phyloP scores from a whole-genome alignment of 1,140 invertebrate species.

The Pogonus chalceus region DNA sequence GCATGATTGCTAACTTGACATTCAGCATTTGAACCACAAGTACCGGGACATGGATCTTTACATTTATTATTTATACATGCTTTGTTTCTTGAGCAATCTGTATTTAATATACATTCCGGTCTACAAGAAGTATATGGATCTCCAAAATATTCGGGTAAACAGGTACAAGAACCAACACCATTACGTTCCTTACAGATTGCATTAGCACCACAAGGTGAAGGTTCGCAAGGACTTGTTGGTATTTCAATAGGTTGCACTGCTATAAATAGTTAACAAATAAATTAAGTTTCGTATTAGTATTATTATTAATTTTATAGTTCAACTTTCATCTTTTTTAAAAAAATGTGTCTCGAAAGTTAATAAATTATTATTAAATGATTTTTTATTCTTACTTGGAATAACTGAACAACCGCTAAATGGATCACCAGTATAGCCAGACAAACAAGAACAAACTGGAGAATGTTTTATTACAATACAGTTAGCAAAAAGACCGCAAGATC shows the following conservation, averaged over 20 bases:
- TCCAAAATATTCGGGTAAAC: conserved; percentile 59
- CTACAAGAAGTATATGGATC: conserved; percentile 59
- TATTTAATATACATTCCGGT: conserved; percentile 59
- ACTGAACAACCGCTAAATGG: conserved; percentile 55
- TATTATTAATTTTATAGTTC: too few species aligned
- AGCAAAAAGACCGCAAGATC: conserved; percentile 62
- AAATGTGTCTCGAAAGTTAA: too few species aligned
- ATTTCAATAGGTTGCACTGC: conserved; percentile 20
- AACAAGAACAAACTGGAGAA: conserved; percentile 63
- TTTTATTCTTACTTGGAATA: conserved; percentile 14
- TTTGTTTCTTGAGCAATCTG: conserved; percentile 54
- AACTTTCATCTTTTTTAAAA: too few species aligned
- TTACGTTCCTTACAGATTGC: conserved; percentile 55
- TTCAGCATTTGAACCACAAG: conserved; percentile 64
- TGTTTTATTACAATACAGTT: conserved; percentile 62
- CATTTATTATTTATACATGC: conserved; percentile 60
- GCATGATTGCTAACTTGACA: conserved; percentile 70
- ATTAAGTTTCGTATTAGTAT: neutral
- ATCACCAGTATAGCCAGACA: conserved; percentile 61
- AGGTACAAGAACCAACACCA: conserved; percentile 59
- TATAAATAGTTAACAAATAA: neutral
- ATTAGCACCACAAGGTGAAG: conserved; percentile 62
- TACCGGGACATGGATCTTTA: conserved; percentile 57
- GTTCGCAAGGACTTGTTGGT: conserved; percentile 46
- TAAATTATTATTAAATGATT: too few species aligned